Evolutionary conservation across 64 coral and sea anemone species (phyloP).

Genomic region (Pachyseris speciosa): DNA sequence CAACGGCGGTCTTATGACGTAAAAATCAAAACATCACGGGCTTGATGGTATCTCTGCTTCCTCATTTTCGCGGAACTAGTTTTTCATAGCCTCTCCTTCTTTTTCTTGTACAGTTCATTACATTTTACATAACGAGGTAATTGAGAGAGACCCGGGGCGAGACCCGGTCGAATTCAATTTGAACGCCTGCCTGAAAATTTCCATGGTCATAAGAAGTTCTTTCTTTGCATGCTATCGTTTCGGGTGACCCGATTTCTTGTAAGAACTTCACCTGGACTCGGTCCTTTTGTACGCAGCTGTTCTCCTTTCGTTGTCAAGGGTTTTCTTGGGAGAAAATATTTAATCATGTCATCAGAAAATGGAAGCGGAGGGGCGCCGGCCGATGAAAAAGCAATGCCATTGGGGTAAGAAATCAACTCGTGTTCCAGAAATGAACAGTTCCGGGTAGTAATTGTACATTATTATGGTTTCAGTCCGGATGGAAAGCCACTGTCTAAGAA

Average conservation of each 20-base stretch:
- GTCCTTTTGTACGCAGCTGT: background rate
- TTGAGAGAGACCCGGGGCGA: background rate
- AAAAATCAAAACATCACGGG: too few relatives aligned
- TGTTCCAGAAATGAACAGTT: background rate
- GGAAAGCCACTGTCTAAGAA: slow-evolving; percentile 94
- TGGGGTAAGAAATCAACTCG: background rate
- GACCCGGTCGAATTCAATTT: background rate
- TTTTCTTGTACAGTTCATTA: too few relatives aligned
- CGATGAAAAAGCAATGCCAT: background rate
- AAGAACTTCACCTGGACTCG: background rate
- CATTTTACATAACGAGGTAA: too few relatives aligned
- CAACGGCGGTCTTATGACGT: too few relatives aligned
- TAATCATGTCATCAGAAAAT: slow-evolving; percentile 20
- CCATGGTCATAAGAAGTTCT: background rate
- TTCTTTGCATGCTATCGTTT: slow-evolving; percentile 20
- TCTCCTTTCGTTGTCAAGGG: background rate
- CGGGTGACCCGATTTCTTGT: background rate
- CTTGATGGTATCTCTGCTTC: too few relatives aligned
- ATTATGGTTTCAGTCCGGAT: slow-evolving; percentile 69
- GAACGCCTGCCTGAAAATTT: slow-evolving; percentile 23
- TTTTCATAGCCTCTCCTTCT: too few relatives aligned
- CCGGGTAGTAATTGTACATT: background rate
- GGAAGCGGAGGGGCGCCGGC: slow-evolving; percentile 18
- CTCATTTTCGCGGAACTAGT: too few relatives aligned
- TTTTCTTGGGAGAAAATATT: background rate